These are phyloP conservation scores for Rhombomys opimus DNA, from an alignment of 2,113 vertebrate genomes.

Conservation along the genomic window DNA sequence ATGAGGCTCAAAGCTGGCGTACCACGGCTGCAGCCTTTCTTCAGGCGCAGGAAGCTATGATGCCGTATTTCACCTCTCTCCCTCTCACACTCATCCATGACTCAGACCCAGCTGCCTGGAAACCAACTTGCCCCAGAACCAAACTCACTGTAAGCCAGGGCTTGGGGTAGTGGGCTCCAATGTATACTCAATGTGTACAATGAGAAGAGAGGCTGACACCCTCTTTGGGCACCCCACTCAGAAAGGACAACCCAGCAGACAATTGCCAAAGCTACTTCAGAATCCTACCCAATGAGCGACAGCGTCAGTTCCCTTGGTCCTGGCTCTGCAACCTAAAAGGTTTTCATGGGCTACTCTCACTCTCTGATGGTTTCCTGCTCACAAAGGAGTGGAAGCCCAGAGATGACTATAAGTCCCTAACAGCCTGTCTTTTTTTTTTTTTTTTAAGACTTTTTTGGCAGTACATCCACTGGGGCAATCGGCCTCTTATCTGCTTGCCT, in stretches of 20 bases:
- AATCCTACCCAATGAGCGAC: not conserved
- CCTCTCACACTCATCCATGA: not conserved
- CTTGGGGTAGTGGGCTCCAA: not conserved
- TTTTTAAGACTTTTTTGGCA: not conserved
- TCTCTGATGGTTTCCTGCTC: not conserved
- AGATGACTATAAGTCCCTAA: not conserved
- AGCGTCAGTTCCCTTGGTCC: not conserved
- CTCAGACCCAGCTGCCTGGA: not conserved
- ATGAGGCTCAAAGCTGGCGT: rapidly evolving
- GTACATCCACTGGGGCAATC: not conserved
- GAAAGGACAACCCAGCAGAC: not conserved
- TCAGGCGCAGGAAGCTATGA: not conserved
- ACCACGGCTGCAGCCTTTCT: not conserved
- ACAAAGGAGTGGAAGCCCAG: not conserved
- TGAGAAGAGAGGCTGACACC: rapidly evolving
- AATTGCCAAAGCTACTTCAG: not conserved
- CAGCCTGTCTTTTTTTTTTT: not conserved
- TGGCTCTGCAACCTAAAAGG: not conserved
- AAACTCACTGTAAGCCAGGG: not conserved
- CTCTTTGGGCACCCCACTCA: not conserved
- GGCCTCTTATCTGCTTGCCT: not conserved
- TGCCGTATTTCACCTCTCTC: not conserved
- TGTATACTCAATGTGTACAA: rapidly evolving
- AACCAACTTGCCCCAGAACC: not conserved
- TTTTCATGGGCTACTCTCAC: not conserved